Conservation (phyloP, 2,113 vertebrate genomes). For the Pontoporia blainvillei region DNA sequence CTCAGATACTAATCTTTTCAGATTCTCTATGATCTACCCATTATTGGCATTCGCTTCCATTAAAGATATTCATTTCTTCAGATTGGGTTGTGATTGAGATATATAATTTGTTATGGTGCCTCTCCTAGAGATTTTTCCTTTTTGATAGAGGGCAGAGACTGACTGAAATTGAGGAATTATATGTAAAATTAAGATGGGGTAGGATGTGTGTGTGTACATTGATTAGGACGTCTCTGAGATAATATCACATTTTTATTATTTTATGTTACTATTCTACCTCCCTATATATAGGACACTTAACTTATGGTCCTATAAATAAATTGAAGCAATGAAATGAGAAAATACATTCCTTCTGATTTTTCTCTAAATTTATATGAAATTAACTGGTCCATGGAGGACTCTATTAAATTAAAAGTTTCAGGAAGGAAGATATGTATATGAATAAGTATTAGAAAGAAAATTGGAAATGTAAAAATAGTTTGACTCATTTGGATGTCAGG, state of each 20-base stretch:
- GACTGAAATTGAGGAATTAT: not conserved
- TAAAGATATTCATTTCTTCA: conserved; percentile 2
- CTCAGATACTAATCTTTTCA: not conserved
- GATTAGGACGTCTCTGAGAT: not conserved
- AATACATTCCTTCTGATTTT: not conserved
- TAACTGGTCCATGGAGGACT: not conserved
- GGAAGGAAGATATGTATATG: not conserved
- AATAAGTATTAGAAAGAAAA: conserved; percentile 16
- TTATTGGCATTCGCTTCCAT: not conserved
- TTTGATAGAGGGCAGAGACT: not conserved
- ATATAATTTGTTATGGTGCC: not conserved
- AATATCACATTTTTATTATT: not conserved
- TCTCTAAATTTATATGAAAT: conserved; percentile 26
- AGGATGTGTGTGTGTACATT: not conserved
- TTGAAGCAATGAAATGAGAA: not conserved
- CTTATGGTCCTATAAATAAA: conserved; percentile 14
- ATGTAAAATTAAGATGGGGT: not conserved
- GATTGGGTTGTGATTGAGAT: not conserved
- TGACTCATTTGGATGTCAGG: not conserved
- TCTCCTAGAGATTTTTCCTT: not conserved
- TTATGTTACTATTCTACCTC: not conserved
- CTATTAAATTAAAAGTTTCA: not conserved
- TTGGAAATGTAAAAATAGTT: not conserved
- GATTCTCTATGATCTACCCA: not conserved
- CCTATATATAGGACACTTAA: not conserved